Evolutionary conservation across 2,113 vertebrate genomes (phyloP), one percentile per base, ranked within the genome.

Genomic region (Corythoichthys intestinalis): DNA sequence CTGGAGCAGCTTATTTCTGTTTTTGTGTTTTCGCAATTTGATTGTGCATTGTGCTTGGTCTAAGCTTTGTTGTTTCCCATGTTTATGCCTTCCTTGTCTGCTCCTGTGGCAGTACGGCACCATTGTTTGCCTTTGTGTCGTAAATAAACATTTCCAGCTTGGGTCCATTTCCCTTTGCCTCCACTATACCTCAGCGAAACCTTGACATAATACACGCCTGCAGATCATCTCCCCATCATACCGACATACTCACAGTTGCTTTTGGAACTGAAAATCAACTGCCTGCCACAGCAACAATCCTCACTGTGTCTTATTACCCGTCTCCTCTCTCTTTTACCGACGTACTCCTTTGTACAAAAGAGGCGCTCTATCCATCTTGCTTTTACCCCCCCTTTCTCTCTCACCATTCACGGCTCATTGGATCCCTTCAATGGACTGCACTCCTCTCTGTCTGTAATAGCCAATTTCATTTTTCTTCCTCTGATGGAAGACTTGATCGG

Each of bases 401-500:
- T 57, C 37, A 74, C 74, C 74, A 82, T 89, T 91, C 89, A 88
- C 65, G 85, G 66, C 86, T 90, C 83, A 89, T 91, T 90, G 87
- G 75, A 77, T 81, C 75, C 70, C 70, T 77, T 86, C 87, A 86
- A 86, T 87, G 83, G 76, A 78, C 76, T 83, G 77, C 71, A 82
- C 79, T 87, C 73, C 61, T 84, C 73, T 86, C 84, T 86, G 80
- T 88, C 86, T 83, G 74, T 88, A 89, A 91, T 84, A 86, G 86
- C 82, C 86, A 79, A 86, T 89, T 89, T 85, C 78, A 90, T 86
- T 88, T 88, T 88, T 58, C 56, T 82, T 80, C 83, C 81, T 79
- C 75, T 78, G 59, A 78, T 75, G 88, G 83, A 87, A 81, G 79
- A 84, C 83, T 86, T 89, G 85, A 92, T 90, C 83, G 90, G 86